Evolutionary conservation across 2,797 vertebrate species (phyloP).

Genomic region (Anguilla megastoma): DNA sequence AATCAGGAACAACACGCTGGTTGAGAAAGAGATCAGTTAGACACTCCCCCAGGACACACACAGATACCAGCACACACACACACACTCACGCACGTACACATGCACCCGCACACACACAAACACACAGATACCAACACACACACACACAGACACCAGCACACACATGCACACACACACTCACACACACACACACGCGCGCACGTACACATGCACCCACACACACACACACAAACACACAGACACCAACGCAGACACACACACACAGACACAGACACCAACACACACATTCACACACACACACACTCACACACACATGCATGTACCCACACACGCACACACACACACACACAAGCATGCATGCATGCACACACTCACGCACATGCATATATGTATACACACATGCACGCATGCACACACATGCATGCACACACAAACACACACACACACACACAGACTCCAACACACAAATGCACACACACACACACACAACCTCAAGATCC

Average conservation of each 20-base stretch:
- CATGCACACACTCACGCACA: background rate
- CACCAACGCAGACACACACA: background rate
- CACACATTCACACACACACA: background rate
- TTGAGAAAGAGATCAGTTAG: background rate
- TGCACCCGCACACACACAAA: background rate
- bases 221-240: too few relatives aligned
- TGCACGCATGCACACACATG: too few relatives aligned
- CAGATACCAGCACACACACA: background rate
- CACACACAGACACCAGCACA: background rate
- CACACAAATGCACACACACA: too few relatives aligned
- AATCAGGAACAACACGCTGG: background rate
- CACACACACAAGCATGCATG: background rate
- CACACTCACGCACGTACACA: too few relatives aligned
- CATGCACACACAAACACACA: too few relatives aligned
- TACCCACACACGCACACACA: background rate
- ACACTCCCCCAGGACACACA: background rate
- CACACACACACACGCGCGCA: too few relatives aligned
- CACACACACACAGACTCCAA: too few relatives aligned
- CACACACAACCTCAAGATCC: too few relatives aligned
- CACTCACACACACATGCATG: background rate
- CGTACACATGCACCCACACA: too few relatives aligned
- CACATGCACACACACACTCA: background rate
- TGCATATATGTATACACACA: background rate
- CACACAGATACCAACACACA: background rate
- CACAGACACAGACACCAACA: background rate